Evolutionary conservation across 1,140 invertebrate species (phyloP).

Genomic region (Lasioglossum baleicum): DNA sequence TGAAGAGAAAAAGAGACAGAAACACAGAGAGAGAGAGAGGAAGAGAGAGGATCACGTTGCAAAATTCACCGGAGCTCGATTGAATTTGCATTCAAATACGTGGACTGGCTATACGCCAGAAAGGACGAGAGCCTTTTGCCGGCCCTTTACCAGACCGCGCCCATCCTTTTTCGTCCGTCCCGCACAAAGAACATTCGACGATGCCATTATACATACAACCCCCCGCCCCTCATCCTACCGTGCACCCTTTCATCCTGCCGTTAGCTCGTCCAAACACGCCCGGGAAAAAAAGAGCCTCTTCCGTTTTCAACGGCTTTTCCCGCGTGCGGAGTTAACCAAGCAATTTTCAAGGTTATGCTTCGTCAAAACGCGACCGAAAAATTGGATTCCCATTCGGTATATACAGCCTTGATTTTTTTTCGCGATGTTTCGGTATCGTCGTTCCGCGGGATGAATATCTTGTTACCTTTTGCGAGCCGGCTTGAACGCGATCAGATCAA

Average conservation of each 20-base stretch:
- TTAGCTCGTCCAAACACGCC: neutral
- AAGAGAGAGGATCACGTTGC: slow-evolving; percentile 47
- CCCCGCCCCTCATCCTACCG: neutral
- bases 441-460: neutral
- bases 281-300: neutral
- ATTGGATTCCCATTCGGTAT: too few relatives aligned
- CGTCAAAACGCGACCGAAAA: neutral
- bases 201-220: slow-evolving; percentile 51
- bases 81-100: slow-evolving; percentile 68
- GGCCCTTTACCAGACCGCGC: slow-evolving; percentile 17
- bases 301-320: slow-evolving; percentile 27
- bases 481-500: too few relatives aligned
- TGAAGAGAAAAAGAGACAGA: too few relatives aligned
- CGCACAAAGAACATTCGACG: slow-evolving; percentile 58
- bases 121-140: slow-evolving; percentile 48
- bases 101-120: slow-evolving; percentile 59
- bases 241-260: neutral
- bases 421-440: neutral
- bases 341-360: slow-evolving; percentile 40
- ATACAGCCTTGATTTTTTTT: too few relatives aligned
- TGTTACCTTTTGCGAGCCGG: too few relatives aligned
- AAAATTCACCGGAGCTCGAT: slow-evolving; percentile 59
- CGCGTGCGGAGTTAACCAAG: neutral
- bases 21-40: too few relatives aligned
- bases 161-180: slow-evolving; percentile 28